Conservation (phyloP, 2,797 vertebrate genomes). For the Corythornis leucogaster region DNA sequence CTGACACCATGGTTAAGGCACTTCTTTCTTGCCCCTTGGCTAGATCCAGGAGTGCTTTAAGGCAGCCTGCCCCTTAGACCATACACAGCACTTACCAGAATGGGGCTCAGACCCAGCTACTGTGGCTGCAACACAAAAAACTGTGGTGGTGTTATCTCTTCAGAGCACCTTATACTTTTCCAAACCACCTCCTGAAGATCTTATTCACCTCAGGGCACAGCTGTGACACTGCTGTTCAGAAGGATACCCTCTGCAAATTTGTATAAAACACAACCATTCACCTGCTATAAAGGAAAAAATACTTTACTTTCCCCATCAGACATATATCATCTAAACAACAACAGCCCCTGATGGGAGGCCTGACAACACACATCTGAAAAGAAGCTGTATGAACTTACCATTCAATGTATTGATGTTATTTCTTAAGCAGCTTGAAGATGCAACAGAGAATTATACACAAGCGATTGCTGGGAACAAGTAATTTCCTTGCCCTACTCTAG, state of each 20-base stretch:
- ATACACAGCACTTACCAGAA: background rate
- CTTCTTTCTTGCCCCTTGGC: background rate
- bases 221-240: background rate
- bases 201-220: background rate
- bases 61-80: background rate
- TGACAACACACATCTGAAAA: background rate
- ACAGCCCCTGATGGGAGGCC: background rate
- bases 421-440: background rate
- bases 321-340: background rate
- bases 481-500: background rate
- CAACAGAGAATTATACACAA: background rate
- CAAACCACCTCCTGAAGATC: background rate
- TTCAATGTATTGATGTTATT: background rate
- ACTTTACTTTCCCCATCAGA: constrained; percentile 14
- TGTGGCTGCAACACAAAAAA: background rate
- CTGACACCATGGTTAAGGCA: background rate
- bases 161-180: background rate
- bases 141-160: background rate
- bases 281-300: background rate
- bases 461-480: background rate
- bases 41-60: background rate
- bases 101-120: background rate
- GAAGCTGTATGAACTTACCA: background rate
- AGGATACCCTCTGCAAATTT: background rate
- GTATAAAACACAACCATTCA: background rate